phyloP scores from a whole-genome alignment of 2,888 invertebrate species.

The Thereva unica region DNA sequence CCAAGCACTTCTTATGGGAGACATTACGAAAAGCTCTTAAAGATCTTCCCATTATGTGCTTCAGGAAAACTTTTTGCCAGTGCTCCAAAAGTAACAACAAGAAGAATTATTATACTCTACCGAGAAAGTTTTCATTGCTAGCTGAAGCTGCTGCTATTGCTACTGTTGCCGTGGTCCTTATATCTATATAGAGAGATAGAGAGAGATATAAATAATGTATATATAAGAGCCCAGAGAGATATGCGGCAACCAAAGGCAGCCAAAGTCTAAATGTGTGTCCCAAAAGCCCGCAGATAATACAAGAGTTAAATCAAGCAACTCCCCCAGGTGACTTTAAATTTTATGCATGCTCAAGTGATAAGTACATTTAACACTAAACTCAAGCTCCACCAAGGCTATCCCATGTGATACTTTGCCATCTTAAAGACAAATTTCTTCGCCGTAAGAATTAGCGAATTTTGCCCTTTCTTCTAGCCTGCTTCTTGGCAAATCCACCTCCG shows the following conservation, averaged over 20 bases:
- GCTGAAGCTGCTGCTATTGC: conserved; percentile 15
- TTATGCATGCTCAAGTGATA: conserved; percentile 41
- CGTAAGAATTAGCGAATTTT: conserved; percentile 38
- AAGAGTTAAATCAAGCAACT: conserved; percentile 36
- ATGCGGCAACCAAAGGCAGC: conserved; percentile 3
- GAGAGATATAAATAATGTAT: neutral
- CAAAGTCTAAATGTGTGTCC: neutral
- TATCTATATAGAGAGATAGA: neutral
- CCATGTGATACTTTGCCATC: conserved; percentile 15
- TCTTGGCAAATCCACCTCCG: too few species aligned
- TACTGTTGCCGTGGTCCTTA: neutral
- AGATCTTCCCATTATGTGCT: conserved; percentile 44
- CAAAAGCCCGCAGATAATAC: conserved; percentile 10
- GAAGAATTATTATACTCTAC: conserved; percentile 22
- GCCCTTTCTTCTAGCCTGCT: neutral
- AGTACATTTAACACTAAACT: conserved; percentile 40
- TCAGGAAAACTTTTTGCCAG: conserved; percentile 37
- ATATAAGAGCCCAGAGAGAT: neutral
- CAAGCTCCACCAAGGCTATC: conserved; percentile 19
- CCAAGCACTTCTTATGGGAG: conserved; percentile 41
- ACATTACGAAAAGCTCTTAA: conserved; percentile 44
- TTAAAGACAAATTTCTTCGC: conserved; percentile 40
- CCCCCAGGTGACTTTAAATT: conserved; percentile 42
- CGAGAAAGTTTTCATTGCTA: conserved; percentile 26
- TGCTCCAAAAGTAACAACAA: conserved; percentile 31